A percentile compares a stretch with the other conserved stretches of the same genome.
Evolutionary conservation across 2,113 vertebrate species (phyloP).

Genomic region (Lamprologus sp.): DNA sequence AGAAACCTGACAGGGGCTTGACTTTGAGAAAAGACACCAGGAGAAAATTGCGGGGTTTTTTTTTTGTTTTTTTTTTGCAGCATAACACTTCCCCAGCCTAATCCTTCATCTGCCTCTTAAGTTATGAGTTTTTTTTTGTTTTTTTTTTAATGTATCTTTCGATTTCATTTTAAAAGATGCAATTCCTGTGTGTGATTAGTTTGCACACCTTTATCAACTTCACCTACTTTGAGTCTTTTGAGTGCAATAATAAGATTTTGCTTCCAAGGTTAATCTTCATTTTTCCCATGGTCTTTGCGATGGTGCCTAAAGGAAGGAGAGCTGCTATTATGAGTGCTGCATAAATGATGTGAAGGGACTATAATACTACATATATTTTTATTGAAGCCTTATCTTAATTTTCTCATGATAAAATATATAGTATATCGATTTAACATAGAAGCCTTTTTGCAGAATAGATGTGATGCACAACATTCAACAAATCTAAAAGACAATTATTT

Average conservation of each 20-base stretch:
- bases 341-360: background rate
- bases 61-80: background rate
- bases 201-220: conserved; percentile 3
- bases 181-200: background rate
- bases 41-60: background rate
- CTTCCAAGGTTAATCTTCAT: background rate
- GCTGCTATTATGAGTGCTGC: background rate
- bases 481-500: background rate
- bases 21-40: background rate
- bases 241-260: background rate
- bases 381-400: background rate
- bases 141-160: background rate
- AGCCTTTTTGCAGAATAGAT: background rate
- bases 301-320: background rate
- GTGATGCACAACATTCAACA: background rate
- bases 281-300: background rate
- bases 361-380: background rate
- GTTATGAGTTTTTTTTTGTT: background rate
- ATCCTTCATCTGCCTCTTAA: background rate
- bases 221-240: background rate
- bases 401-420: background rate
- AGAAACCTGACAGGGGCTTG: background rate
- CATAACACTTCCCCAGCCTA: background rate
- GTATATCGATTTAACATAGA: background rate
- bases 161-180: conserved; percentile 4